These are phyloP conservation scores for Melanotaenia pygmaea DNA, from an alignment of 2,797 vertebrate genomes.

Conservation along the genomic window DNA sequence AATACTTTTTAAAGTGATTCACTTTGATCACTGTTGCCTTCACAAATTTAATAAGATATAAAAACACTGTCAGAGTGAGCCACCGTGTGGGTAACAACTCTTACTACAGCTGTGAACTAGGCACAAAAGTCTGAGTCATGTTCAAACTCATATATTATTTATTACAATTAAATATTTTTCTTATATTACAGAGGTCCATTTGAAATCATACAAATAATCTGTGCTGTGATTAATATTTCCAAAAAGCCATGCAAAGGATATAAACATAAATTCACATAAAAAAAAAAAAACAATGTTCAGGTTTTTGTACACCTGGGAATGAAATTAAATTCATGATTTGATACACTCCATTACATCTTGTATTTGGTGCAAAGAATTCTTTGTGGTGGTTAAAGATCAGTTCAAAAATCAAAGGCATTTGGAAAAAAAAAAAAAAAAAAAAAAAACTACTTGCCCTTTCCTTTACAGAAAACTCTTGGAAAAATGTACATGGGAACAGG, in stretches of 20 bases:
- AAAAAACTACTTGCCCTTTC: constrained; percentile 40
- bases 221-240: constrained; percentile 85
- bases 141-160: constrained; percentile 90
- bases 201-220: constrained; percentile 88
- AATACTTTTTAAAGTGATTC: background rate
- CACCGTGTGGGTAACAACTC: constrained; percentile 68
- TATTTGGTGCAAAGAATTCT: constrained; percentile 76
- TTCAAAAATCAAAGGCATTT: constrained; percentile 77
- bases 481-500: constrained; percentile 74
- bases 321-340: constrained; percentile 52
- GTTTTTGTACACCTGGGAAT: constrained; percentile 79
- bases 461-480: constrained; percentile 59
- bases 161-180: constrained; percentile 90
- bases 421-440: constrained; percentile 61
- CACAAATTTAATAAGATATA: background rate
- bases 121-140: constrained; percentile 26
- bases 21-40: background rate
- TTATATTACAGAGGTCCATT: constrained; percentile 88
- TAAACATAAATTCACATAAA: constrained; percentile 79
- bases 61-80: constrained; percentile 51
- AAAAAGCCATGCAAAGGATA: constrained; percentile 84
- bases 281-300: constrained; percentile 72
- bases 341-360: constrained; percentile 21
- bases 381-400: constrained; percentile 66
- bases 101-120: constrained; percentile 57